Base-by-base conservation (phyloP, 2,888 invertebrate genomes). In the Bugulina stolonifera region DNA sequence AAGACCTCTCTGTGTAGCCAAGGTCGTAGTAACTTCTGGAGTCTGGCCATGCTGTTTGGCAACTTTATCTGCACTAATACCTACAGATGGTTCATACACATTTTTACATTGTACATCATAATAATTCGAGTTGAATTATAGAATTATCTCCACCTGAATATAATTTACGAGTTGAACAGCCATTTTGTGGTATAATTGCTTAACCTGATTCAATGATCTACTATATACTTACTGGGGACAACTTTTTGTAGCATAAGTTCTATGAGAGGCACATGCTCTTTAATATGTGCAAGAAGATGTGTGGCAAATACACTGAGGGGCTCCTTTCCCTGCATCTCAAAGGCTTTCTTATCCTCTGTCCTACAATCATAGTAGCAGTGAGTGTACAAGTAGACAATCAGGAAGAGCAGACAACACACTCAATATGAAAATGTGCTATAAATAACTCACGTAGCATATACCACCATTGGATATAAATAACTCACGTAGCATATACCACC, bases 1-100 rank as follows among this genome's bases (percentile, higher is more conserved):
- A 32, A 85, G 76, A 69, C 81, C 81, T 32, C 84, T 75, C 35
- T 79, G 79, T 18, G 80, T 79, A 1, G 79, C 77, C 35, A 85
- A 73, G 71, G 83, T 84, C 1, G 81, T 80, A 23, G 81, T 76
- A 25, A 84, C 76, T 73, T 85, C 84, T 0, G 85, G 84, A 43
- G 83, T 79, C 77, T 85, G 84, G 23, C 79, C 77, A 69, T 79
- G 77, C 35, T 73, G 71, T 74, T 84, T 83, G 25, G 77, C 75
- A 34, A 79, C 81, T 22, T 83, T 78, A 70, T 82, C 85, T 83
- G 75, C 25, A 78, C 75, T 69, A 58, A 55, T 35, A 14, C 64
- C 64, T 64, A 27, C n/a, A 43, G n/a, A n/a, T n/a, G n/a, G n/a
- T n/a, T n/a, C n/a, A n/a, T n/a, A n/a, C n/a, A n/a, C n/a, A n/a